These are phyloP conservation scores for Bostrychus sinensis DNA, from an alignment of 2,113 vertebrate species.

Conservation along the genomic window DNA sequence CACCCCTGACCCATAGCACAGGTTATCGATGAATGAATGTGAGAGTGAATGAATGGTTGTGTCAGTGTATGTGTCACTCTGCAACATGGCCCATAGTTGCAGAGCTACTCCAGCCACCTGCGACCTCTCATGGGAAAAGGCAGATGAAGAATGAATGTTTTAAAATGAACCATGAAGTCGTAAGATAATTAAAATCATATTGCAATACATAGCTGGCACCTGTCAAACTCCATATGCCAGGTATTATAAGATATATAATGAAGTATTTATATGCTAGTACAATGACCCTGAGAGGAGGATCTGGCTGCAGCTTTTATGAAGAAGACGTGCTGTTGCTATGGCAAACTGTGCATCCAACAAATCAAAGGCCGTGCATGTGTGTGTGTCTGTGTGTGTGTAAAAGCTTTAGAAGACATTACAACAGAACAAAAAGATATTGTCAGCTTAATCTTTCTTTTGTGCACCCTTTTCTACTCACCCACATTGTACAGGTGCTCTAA, in stretches of 20 bases:
- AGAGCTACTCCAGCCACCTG: no score
- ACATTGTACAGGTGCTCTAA: constrained; percentile 38
- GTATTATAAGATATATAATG: not conserved
- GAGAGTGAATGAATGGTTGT: no score
- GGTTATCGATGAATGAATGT: no score
- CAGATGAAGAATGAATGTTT: not conserved
- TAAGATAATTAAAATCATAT: not conserved
- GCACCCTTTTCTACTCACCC: not conserved
- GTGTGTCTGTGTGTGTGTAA: constrained; percentile 1
- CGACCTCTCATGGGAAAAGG: no score
- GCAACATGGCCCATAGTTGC: no score
- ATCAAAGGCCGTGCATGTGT: constrained; percentile 21
- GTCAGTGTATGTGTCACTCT: no score
- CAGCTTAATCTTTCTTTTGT: constrained; percentile 3
- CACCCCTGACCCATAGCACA: no score
- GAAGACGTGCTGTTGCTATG: constrained; percentile 60
- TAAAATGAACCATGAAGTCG: not conserved
- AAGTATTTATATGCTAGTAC: not conserved
- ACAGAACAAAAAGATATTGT: not conserved
- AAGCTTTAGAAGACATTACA: constrained; percentile 1
- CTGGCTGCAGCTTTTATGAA: constrained; percentile 47
- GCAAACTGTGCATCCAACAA: constrained; percentile 38
- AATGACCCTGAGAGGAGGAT: constrained; percentile 35
- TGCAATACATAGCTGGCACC: no score
- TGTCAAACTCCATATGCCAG: not conserved